These are phyloP conservation scores for Eristalinus sepulchralis DNA, from an alignment of 2,888 invertebrate species.

Conservation along the genomic window DNA sequence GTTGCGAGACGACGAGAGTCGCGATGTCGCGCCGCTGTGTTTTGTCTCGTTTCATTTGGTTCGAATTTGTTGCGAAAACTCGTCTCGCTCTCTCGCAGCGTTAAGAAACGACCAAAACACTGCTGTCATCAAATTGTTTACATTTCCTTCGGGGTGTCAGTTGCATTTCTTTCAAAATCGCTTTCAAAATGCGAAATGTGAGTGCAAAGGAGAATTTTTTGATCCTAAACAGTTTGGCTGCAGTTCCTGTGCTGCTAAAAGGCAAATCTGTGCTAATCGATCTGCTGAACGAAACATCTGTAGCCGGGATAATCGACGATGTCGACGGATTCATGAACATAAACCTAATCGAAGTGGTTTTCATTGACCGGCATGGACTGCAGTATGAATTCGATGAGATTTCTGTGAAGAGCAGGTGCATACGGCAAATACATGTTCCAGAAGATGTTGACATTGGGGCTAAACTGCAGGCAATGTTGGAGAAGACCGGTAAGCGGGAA, in stretches of 20 bases:
- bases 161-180: neutral
- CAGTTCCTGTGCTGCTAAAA: constrained; percentile 76
- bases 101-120: neutral
- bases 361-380: constrained; percentile 78
- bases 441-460: constrained; percentile 73
- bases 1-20: neutral
- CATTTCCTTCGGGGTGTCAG: neutral
- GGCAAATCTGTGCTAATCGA: constrained; percentile 78
- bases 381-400: constrained; percentile 79
- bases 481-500: constrained; percentile 69
- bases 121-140: neutral
- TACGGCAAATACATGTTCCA: constrained; percentile 79
- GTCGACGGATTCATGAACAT: constrained; percentile 80
- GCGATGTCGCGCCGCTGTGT: neutral
- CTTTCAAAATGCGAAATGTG: constrained; percentile 74
- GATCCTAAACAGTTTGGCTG: constrained; percentile 77
- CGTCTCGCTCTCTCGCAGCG: neutral
- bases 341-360: constrained; percentile 76
- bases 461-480: constrained; percentile 74
- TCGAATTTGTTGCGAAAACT: neutral
- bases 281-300: constrained; percentile 78
- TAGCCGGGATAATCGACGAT: constrained; percentile 77
- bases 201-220: constrained; percentile 77
- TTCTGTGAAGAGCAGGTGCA: constrained; percentile 77
- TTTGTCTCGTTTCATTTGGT: neutral